Percentiles rank a stretch among this genome's conserved stretches.
Evolutionary conservation across 2,888 invertebrate genomes (phyloP).

Genomic region (Xanthostigma xanthostigma): DNA sequence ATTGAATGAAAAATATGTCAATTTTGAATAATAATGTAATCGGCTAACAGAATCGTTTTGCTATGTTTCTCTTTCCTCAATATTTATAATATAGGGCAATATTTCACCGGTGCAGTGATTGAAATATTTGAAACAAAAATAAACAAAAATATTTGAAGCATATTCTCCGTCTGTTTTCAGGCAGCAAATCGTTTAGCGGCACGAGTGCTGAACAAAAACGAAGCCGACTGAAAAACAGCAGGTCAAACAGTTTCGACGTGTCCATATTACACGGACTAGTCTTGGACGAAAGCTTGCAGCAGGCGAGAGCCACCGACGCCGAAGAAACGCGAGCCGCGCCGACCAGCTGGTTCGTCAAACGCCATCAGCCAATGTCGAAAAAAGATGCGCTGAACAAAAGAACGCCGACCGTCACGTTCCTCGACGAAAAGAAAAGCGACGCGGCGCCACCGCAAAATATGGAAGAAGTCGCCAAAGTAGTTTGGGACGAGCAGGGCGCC

Average conservation of each 20-base stretch:
- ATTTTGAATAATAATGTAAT: too few species aligned
- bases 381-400: slow-evolving; percentile 34
- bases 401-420: slow-evolving; percentile 33
- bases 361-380: slow-evolving; percentile 61
- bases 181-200: slow-evolving; percentile 12
- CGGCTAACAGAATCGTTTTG: too few species aligned
- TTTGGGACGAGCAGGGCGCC: slow-evolving; percentile 65
- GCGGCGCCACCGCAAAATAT: slow-evolving; percentile 17
- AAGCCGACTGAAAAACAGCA: slow-evolving; percentile 47
- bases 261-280: slow-evolving; percentile 46
- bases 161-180: slow-evolving; percentile 7
- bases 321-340: slow-evolving; percentile 26
- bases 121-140: too few species aligned
- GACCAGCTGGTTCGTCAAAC: slow-evolving; percentile 61
- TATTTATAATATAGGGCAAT: too few species aligned
- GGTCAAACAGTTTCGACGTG: slow-evolving; percentile 75
- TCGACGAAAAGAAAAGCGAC: slow-evolving; percentile 44
- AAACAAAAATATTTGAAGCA: too few species aligned
- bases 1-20: too few species aligned
- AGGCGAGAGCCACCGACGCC: slow-evolving; percentile 22
- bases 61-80: too few species aligned
- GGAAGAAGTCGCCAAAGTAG: slow-evolving; percentile 32
- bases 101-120: too few species aligned
- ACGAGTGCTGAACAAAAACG: slow-evolving; percentile 33
- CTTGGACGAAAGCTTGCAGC: slow-evolving; percentile 22